Evolutionary conservation across 2,113 vertebrate genomes (phyloP), one percentile per base, ranked within the genome.

Genomic region (Sialia sialis): DNA sequence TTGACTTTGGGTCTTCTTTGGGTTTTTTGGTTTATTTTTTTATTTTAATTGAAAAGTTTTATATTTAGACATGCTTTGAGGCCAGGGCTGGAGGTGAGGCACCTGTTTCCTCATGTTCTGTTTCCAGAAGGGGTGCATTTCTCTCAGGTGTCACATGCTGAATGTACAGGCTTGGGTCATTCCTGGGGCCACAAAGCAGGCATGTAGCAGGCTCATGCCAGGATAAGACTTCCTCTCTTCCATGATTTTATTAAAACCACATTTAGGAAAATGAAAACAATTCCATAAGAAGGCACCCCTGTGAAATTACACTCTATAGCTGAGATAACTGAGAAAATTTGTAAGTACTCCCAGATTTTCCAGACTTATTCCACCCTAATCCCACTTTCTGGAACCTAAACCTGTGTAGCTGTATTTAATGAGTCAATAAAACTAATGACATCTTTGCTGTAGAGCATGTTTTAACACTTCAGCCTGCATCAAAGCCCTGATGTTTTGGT

Each of bases 121-220:
- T 82, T 87, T 55, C 22, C 69, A 46, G 27, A 78, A 80, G 0
- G 9, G 34, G 6, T 66, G 19, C 30, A n/a, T 75, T 90, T 87
- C 25, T 22, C 16, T 39, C 16, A 52, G 16, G 9, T 27, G 21
- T 77, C 38, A 23, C 0, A 1, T 0, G 3, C 16, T 54, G 25
- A 30, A 46, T 60, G 46, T 14, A 68, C 3, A 74, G n/a, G 32
- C 6, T 51, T 52, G 44, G 73, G 13, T 55, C 15, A 51, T 59
- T 68, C 27, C 68, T 1, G 0, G 23, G 30, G 58, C 16, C 30
- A 51, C 0, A 3, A 43, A 43, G 30, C 16, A 46, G 58, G 9
- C 19, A 43, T 0, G 1, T 34, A 59, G 22, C 43, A 84, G 48
- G 30, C 23, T 77, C 12, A 12, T 62, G 67, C 27, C 51, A 36